Evolutionary conservation across 1,140 invertebrate genomes (phyloP).

Genomic region (Drosophila mayri): DNA sequence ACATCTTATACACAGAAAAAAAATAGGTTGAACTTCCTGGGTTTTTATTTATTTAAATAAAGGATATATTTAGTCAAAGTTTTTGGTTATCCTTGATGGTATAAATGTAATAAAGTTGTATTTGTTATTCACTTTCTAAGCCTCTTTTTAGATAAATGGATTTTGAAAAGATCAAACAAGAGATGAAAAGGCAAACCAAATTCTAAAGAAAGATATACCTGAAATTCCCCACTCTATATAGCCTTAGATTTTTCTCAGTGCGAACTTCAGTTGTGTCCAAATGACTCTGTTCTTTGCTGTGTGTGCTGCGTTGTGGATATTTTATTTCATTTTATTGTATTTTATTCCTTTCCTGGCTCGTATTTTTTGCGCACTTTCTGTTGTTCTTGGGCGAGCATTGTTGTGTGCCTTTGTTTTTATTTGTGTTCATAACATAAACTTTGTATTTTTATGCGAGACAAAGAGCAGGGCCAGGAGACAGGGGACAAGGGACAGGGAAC

Average conservation of each 20-base stretch:
- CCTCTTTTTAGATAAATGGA: no score
- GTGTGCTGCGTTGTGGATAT: conserved; percentile 62
- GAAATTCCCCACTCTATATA: background rate
- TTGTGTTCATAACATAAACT: conserved; percentile 83
- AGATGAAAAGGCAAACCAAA: background rate
- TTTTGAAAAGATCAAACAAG: no score
- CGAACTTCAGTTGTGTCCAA: conserved; percentile 30
- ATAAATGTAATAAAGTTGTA: no score
- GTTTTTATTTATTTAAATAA: no score
- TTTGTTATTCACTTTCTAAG: no score
- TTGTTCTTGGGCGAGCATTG: conserved; percentile 68
- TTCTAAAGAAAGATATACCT: background rate
- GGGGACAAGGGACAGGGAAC: conserved; percentile 27
- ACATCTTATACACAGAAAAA: conserved; percentile 6
- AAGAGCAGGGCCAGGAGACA: conserved; percentile 20
- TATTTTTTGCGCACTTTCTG: conserved; percentile 65
- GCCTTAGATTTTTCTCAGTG: background rate
- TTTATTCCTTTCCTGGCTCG: conserved; percentile 64
- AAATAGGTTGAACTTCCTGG: background rate
- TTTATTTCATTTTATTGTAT: conserved; percentile 82
- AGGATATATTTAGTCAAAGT: no score
- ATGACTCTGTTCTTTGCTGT: conserved; percentile 48
- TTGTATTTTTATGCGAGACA: conserved; percentile 79
- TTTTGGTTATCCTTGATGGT: no score
- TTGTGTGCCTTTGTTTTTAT: conserved; percentile 76